Evolutionary conservation across 2,888 invertebrate species (phyloP).

Genomic region (Macrophya alboannulata): DNA sequence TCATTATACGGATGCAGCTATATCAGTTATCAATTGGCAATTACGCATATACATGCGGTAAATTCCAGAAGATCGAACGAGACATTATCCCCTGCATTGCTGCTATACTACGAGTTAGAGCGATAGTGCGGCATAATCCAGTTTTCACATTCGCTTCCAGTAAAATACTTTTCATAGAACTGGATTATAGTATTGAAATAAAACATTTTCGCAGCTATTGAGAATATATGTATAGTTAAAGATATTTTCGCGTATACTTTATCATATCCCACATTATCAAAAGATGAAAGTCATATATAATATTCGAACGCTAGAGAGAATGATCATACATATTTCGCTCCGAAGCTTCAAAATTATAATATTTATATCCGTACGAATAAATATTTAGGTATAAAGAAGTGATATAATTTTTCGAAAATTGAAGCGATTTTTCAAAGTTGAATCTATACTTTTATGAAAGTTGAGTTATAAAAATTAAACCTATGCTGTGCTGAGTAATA

Average conservation of each 20-base stretch:
- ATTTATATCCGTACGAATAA: not conserved
- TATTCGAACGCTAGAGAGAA: not conserved
- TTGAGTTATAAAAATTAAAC: not conserved
- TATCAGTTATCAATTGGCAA: not conserved
- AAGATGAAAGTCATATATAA: not conserved
- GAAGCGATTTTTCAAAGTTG: not conserved
- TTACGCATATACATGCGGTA: not conserved
- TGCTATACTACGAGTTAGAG: not conserved
- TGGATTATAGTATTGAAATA: not conserved
- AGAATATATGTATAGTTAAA: not conserved
- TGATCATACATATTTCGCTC: not conserved
- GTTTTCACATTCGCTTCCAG: not conserved
- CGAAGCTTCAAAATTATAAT: not conserved
- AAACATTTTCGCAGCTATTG: not conserved
- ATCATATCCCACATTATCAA: not conserved
- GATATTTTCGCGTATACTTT: not conserved
- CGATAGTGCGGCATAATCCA: slow-evolving; percentile 7
- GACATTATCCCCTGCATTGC: not conserved
- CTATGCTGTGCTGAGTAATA: not conserved
- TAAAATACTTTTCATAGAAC: not conserved
- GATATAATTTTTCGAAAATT: not conserved
- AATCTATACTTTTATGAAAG: not conserved
- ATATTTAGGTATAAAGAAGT: not conserved
- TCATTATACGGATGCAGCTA: not conserved
- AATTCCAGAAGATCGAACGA: not conserved